These are phyloP conservation scores for Camponotus pennsylvanicus DNA, from an alignment of 1,140 invertebrate species.

Conservation along the genomic window DNA sequence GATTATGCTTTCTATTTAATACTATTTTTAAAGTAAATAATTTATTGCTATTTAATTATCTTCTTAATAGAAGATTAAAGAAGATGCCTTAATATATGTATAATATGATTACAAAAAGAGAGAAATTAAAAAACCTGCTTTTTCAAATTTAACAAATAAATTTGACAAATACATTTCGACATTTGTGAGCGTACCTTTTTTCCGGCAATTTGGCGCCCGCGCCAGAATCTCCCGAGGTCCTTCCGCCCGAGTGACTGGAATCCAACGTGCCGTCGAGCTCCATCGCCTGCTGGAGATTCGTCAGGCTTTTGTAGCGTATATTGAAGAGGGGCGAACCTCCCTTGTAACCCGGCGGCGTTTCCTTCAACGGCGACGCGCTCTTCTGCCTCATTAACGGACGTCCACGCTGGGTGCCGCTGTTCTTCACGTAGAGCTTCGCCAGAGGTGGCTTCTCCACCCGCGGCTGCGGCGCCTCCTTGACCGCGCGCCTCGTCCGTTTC, in stretches of 20 bases:
- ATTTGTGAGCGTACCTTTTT: slow-evolving; percentile 87
- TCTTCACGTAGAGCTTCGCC: slow-evolving; percentile 93
- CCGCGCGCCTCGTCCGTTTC: slow-evolving; percentile 88
- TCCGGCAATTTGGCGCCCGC: slow-evolving; percentile 93
- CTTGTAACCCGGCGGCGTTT: slow-evolving; percentile 89
- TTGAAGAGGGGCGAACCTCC: slow-evolving; percentile 93
- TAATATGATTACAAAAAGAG: not conserved
- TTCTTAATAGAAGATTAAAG: not conserved
- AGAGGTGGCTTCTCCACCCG: slow-evolving; percentile 84
- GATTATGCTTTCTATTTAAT: not conserved
- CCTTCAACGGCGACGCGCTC: slow-evolving; percentile 91
- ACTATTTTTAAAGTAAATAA: not conserved
- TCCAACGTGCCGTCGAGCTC: slow-evolving; percentile 94
- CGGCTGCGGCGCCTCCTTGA: slow-evolving; percentile 85
- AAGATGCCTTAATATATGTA: too few relatives aligned
- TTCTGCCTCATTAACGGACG: slow-evolving; percentile 90
- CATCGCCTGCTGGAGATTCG: slow-evolving; percentile 92
- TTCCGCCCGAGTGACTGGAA: slow-evolving; percentile 94
- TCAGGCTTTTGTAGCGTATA: slow-evolving; percentile 93
- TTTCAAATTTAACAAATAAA: not conserved
- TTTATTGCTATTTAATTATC: too few relatives aligned
- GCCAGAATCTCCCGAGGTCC: slow-evolving; percentile 93
- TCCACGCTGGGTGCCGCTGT: slow-evolving; percentile 89
- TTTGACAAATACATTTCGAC: not conserved
- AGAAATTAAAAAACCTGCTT: too few relatives aligned